Conservation (phyloP, 2,888 invertebrate genomes). For the Galerucella nymphaeae region DNA sequence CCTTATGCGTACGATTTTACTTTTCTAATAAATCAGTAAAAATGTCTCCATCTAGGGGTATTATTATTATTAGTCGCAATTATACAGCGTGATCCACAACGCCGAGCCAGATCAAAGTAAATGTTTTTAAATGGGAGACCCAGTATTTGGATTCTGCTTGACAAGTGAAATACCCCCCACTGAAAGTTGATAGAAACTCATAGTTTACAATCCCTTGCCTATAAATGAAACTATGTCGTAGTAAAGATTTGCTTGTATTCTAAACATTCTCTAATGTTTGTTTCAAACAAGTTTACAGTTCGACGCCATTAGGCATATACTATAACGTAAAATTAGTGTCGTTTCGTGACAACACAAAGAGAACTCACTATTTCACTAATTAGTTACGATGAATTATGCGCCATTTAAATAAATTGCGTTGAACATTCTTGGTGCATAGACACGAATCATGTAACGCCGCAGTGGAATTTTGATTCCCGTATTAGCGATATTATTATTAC, state of each 20-base stretch:
- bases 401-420: slow-evolving; percentile 1
- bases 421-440: neutral
- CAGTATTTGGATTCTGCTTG: too few relatives aligned
- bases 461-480: neutral
- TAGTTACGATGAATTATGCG: slow-evolving; percentile 1
- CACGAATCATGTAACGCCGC: neutral
- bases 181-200: too few relatives aligned
- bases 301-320: neutral
- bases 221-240: neutral
- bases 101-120: too few relatives aligned
- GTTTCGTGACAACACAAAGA: slow-evolving; percentile 10
- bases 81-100: too few relatives aligned
- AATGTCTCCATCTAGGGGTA: too few relatives aligned
- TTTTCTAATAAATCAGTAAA: too few relatives aligned
- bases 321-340: slow-evolving; percentile 10
- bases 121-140: too few relatives aligned
- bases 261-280: slow-evolving; percentile 14
- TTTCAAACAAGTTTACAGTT: slow-evolving; percentile 10
- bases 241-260: neutral
- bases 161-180: too few relatives aligned
- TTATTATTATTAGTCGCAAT: too few relatives aligned
- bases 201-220: too few relatives aligned
- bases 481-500: neutral
- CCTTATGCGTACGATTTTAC: too few relatives aligned
- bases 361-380: slow-evolving; percentile 5